phyloP scores from a whole-genome alignment of 2,113 vertebrate species.

The Carassius carassius region DNA sequence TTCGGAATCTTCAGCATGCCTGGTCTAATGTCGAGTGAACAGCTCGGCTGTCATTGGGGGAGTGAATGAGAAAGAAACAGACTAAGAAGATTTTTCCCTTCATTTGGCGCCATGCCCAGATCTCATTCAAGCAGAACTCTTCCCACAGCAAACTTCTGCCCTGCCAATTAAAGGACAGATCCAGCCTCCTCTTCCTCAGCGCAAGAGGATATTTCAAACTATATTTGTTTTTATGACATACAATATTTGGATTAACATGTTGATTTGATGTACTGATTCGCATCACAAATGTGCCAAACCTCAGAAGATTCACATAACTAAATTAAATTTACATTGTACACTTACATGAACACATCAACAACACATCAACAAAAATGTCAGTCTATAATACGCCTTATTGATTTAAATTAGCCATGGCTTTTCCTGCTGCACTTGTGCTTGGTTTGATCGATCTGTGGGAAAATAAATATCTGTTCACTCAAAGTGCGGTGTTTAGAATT shows the following conservation, averaged over 20 bases:
- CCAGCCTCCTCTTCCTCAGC: constrained; percentile 74
- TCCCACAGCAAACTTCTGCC: constrained; percentile 83
- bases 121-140: constrained; percentile 95
- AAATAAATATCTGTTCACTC: constrained; percentile 76
- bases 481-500: constrained; percentile 74
- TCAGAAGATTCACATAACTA: neutral
- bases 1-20: constrained; percentile 86
- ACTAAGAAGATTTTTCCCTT: constrained; percentile 84
- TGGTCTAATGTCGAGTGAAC: constrained; percentile 88
- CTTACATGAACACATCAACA: constrained; percentile 32
- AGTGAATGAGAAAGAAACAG: constrained; percentile 71
- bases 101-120: constrained; percentile 95
- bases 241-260: constrained; percentile 42
- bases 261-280: constrained; percentile 24
- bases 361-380: constrained; percentile 38
- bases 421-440: constrained; percentile 58
- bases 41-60: constrained; percentile 86
- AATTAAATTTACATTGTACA: constrained; percentile 34
- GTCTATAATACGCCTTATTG: constrained; percentile 46
- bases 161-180: constrained; percentile 81
- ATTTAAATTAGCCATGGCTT: constrained; percentile 48
- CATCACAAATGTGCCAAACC: neutral
- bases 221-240: constrained; percentile 30
- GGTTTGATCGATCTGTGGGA: constrained; percentile 65
- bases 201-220: constrained; percentile 61